phyloP scores from a whole-genome alignment of 2,113 vertebrate genomes.

The Ovibos moschatus region DNA sequence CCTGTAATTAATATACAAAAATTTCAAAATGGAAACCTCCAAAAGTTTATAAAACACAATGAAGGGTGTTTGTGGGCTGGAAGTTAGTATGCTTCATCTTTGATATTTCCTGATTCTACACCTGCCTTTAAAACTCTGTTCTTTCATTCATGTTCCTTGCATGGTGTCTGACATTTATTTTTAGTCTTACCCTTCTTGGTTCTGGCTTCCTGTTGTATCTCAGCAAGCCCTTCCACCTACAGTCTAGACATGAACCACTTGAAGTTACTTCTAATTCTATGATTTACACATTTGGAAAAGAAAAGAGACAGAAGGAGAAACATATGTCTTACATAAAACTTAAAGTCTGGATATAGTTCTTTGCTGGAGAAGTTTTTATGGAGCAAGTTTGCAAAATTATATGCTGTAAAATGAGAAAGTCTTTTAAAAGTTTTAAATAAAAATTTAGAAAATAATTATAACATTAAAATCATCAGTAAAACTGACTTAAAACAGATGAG shows the following conservation, averaged over 20 bases:
- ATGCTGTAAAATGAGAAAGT: neutral
- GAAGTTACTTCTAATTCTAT: conserved; percentile 34
- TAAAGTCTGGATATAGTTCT: conserved; percentile 23
- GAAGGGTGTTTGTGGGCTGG: neutral
- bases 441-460: neutral
- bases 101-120: neutral
- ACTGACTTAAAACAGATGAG: neutral
- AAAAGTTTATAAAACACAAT: neutral
- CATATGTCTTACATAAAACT: conserved; percentile 38
- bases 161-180: conserved; percentile 18
- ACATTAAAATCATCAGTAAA: neutral
- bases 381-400: neutral
- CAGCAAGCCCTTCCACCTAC: conserved; percentile 52
- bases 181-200: neutral
- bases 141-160: neutral
- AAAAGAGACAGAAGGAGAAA: neutral
- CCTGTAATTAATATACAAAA: neutral
- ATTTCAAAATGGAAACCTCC: neutral
- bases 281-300: conserved; percentile 30
- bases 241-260: conserved; percentile 60
- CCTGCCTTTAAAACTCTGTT: neutral
- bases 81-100: neutral
- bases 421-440: neutral
- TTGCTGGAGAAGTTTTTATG: neutral
- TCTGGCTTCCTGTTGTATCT: conserved; percentile 22